phyloP scores from a whole-genome alignment of 2,888 invertebrate species.

The Punctoribates punctum region DNA sequence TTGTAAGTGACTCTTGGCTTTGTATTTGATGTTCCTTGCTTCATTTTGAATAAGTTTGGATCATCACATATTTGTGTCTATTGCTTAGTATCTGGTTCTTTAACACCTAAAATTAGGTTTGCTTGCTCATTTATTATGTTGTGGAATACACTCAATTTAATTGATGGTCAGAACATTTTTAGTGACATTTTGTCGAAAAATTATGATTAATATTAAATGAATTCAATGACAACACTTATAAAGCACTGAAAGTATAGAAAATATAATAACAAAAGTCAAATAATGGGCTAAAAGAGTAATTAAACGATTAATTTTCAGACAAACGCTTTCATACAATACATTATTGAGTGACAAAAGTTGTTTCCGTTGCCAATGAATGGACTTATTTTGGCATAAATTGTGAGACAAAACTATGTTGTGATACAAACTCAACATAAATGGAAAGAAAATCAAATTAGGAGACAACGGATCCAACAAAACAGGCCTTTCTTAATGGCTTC shows the following conservation, averaged over 20 bases:
- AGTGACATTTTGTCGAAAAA: not conserved
- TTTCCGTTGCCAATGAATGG: not conserved
- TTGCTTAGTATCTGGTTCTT: too few species aligned
- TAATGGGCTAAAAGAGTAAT: not conserved
- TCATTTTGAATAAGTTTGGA: too few species aligned
- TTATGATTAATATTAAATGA: not conserved
- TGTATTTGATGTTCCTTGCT: too few species aligned
- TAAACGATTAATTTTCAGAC: conserved; percentile 8
- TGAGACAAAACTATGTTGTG: conserved; percentile 8
- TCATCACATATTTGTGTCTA: too few species aligned
- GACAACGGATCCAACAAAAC: not conserved
- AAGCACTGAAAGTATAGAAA: not conserved
- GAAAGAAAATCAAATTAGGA: conserved; percentile 19
- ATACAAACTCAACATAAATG: conserved; percentile 8
- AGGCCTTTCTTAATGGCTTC: not conserved
- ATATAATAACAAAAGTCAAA: not conserved
- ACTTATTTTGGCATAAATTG: conserved; percentile 13
- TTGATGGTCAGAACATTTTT: not conserved
- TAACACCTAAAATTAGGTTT: too few species aligned
- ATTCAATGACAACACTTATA: not conserved
- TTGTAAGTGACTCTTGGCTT: too few species aligned
- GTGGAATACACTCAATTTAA: too few species aligned
- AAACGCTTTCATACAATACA: conserved; percentile 11
- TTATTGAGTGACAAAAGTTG: conserved; percentile 21
- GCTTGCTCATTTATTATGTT: too few species aligned